Conservation (phyloP, 2,888 invertebrate genomes). For the Ochlodes sylvanus region DNA sequence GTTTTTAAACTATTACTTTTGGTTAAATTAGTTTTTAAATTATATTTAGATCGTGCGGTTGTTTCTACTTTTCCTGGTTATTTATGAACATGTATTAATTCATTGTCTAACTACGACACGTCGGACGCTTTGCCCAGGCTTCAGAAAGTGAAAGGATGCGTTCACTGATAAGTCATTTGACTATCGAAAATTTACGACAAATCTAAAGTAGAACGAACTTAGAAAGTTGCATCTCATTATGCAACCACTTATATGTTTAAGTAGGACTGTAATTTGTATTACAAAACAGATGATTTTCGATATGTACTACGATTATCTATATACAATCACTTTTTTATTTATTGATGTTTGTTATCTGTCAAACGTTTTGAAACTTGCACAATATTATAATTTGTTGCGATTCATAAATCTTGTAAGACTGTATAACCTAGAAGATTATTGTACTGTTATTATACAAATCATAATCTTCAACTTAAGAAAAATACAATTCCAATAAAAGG, state of each 20-base stretch:
- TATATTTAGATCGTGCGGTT: too few species aligned
- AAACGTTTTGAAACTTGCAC: too few species aligned
- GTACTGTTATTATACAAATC: too few species aligned
- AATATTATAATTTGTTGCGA: too few species aligned
- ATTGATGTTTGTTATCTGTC: too few species aligned
- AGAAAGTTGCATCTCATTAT: constrained; percentile 37
- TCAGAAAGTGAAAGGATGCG: constrained; percentile 74
- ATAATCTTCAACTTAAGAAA: too few species aligned
- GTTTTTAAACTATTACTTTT: too few species aligned
- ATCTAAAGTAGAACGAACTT: constrained; percentile 33
- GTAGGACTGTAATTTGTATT: constrained; percentile 18
- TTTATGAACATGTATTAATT: background rate
- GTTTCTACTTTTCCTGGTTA: background rate
- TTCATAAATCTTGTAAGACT: too few species aligned
- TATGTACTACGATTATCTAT: background rate
- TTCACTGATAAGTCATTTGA: constrained; percentile 45
- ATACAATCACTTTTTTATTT: background rate
- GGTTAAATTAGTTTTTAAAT: too few species aligned
- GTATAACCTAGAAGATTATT: too few species aligned
- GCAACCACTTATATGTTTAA: constrained; percentile 20
- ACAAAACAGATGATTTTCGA: constrained; percentile 9
- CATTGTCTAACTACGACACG: constrained; percentile 6
- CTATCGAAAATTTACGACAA: constrained; percentile 35
- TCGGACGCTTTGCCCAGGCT: constrained; percentile 51
- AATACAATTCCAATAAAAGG: too few species aligned